These are phyloP conservation scores for Phallusia fumigata DNA, from an alignment of 23 tunicate species.

Conservation along the genomic window DNA sequence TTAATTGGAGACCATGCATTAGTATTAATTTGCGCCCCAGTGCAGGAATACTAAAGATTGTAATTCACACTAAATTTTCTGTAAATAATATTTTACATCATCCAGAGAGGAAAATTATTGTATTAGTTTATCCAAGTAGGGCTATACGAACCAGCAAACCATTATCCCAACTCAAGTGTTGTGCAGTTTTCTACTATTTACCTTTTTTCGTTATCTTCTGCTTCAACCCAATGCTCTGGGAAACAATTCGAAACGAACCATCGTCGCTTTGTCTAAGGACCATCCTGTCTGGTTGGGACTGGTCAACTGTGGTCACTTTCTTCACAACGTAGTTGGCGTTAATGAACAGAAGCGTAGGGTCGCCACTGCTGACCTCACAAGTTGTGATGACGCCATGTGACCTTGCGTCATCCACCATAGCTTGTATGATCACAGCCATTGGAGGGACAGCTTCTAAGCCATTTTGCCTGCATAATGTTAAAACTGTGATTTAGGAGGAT, in stretches of 20 bases:
- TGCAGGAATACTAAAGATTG: no score
- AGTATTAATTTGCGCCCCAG: no score
- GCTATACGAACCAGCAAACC: no score
- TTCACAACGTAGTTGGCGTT: conserved; percentile 28
- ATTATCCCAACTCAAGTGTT: no score
- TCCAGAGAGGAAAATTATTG: no score
- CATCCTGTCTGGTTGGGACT: background rate
- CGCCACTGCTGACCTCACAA: conserved; percentile 19
- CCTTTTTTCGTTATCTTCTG: background rate
- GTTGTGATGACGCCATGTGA: conserved; percentile 32
- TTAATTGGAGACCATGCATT: no score
- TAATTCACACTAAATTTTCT: no score
- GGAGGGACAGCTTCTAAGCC: conserved; percentile 21
- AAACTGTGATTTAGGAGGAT: background rate
- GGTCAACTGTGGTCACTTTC: background rate
- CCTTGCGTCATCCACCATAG: conserved; percentile 15
- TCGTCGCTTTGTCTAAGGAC: background rate
- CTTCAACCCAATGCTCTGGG: background rate
- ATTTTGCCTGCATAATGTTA: conserved; percentile 41
- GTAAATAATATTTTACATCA: no score
- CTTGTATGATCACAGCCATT: conserved; percentile 30
- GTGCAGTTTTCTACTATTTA: no score
- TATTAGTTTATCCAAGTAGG: no score
- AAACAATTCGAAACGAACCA: conserved; percentile 1
- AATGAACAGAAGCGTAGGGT: conserved; percentile 23